A percentile compares a stretch with the other conserved stretches of the same genome.
These are phyloP conservation scores for Australoheros facetus DNA, from an alignment of 2,797 vertebrate species.

Conservation along the genomic window DNA sequence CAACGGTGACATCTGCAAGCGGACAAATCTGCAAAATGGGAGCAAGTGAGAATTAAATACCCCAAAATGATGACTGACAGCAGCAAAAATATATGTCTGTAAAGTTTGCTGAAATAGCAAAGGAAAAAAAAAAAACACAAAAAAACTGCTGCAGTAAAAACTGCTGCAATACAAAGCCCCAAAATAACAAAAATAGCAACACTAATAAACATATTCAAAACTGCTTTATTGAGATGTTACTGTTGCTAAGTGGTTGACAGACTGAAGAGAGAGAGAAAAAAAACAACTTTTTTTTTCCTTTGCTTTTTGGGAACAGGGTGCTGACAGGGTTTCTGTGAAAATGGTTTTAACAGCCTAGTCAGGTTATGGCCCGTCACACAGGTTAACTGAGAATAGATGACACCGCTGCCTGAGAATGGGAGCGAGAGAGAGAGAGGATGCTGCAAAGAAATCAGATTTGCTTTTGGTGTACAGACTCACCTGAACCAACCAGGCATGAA, in stretches of 20 bases:
- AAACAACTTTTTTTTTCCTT: background rate
- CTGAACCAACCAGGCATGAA: constrained; percentile 36
- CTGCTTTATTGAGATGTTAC: background rate
- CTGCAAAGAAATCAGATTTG: constrained; percentile 33
- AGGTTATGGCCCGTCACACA: constrained; percentile 26
- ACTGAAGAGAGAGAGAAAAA: background rate
- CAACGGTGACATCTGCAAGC: background rate
- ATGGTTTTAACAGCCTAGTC: constrained; percentile 26
- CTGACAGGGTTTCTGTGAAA: constrained; percentile 9
- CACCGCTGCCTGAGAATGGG: constrained; percentile 5
- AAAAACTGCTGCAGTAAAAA: background rate
- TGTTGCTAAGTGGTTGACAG: background rate
- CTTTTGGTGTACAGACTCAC: constrained; percentile 21
- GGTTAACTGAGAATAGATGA: constrained; percentile 29
- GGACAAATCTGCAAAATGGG: background rate
- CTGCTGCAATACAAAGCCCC: background rate
- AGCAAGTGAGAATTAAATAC: background rate
- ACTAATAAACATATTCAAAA: background rate
- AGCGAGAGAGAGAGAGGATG: background rate
- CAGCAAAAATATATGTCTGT: background rate
- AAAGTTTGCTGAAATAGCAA: no score
- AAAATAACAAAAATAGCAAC: background rate
- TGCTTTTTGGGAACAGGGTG: no score
- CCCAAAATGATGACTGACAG: background rate
- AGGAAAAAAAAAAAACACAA: no score